Evolutionary conservation across 2,888 invertebrate species (phyloP).

Genomic region (Heliconius ethilla): DNA sequence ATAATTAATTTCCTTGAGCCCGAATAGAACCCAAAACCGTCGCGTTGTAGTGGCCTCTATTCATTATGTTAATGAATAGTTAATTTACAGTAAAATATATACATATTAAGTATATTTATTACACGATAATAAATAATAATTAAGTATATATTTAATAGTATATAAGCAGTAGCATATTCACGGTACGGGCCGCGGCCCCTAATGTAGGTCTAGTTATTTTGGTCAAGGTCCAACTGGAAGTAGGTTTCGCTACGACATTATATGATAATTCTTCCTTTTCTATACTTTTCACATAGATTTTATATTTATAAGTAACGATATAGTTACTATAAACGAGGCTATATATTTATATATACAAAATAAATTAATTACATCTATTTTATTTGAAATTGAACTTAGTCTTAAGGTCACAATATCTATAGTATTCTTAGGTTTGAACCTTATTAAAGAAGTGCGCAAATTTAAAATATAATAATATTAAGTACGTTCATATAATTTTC

Average conservation of each 20-base stretch:
- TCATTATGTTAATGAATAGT: not conserved
- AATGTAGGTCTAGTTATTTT: constrained; percentile 46
- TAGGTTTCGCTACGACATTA: constrained; percentile 39
- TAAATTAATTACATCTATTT: not conserved
- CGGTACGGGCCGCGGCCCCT: constrained; percentile 36
- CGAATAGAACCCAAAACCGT: too few relatives aligned
- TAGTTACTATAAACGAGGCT: not conserved
- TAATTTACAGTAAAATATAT: constrained; percentile 5
- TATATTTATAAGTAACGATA: not conserved
- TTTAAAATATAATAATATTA: not conserved
- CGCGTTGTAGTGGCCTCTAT: too few relatives aligned
- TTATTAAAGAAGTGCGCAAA: too few relatives aligned
- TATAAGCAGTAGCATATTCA: constrained; percentile 35
- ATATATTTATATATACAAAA: not conserved
- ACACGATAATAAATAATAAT: constrained; percentile 3
- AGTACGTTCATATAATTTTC: not conserved
- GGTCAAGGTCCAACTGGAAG: constrained; percentile 44
- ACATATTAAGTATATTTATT: not conserved
- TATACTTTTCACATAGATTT: constrained; percentile 7
- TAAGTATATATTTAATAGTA: constrained; percentile 25
- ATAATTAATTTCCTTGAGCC: too few relatives aligned
- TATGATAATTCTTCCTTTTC: constrained; percentile 40
- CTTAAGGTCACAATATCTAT: not conserved
- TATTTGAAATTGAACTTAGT: not conserved
- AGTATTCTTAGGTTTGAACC: not conserved